phyloP scores from a whole-genome alignment of 2,113 vertebrate genomes.

The Barnardius zonarius region DNA sequence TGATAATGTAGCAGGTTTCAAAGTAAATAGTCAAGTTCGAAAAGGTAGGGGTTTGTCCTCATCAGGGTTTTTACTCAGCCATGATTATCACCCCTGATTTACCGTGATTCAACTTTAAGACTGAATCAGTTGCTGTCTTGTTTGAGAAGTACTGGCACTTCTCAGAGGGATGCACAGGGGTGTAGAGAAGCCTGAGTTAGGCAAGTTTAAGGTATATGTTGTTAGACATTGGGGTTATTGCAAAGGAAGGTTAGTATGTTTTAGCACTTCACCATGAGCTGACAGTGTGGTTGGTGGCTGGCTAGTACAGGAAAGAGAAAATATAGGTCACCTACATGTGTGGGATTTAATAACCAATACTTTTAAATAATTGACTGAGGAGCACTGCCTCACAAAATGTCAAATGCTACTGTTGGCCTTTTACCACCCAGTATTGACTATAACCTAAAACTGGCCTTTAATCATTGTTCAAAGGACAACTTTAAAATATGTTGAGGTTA shows the following conservation, averaged over 20 bases:
- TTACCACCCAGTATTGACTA: constrained; percentile 71
- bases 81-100: not conserved
- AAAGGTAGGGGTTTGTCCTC: not conserved
- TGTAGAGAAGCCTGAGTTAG: constrained; percentile 21
- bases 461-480: constrained; percentile 80
- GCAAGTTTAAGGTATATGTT: constrained; percentile 30
- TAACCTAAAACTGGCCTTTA: constrained; percentile 77
- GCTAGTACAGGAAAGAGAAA: constrained; percentile 6
- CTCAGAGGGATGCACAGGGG: not conserved
- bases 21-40: not conserved
- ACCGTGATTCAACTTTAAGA: not conserved
- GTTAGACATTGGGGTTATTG: constrained; percentile 40
- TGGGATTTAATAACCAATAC: constrained; percentile 80
- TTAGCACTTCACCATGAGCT: constrained; percentile 71
- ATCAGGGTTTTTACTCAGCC: not conserved
- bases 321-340: constrained; percentile 59
- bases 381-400: constrained; percentile 78
- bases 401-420: constrained; percentile 70
- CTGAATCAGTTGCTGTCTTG: not conserved
- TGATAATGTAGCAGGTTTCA: not conserved
- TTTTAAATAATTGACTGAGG: constrained; percentile 77
- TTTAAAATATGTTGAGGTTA: constrained; percentile 58
- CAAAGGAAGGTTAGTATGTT: constrained; percentile 49
- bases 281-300: constrained; percentile 56
- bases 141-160: not conserved